Evolutionary conservation across 1,140 invertebrate species (phyloP), one percentile per base, ranked within the genome.

Genomic region (Ditylenchus dipsaci): DNA sequence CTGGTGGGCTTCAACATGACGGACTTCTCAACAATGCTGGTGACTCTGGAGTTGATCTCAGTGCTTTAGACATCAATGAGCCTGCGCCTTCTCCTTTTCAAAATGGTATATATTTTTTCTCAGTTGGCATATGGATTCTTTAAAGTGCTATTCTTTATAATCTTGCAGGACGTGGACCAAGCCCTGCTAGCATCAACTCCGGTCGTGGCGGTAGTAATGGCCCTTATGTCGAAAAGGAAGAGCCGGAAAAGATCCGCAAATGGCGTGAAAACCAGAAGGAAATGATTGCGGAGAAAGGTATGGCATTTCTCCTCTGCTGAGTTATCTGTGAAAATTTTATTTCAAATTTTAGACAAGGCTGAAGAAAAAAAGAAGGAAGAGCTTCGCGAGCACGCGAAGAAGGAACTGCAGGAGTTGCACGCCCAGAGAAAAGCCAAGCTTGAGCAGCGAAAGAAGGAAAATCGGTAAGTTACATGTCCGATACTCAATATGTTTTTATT

Each of bases 191-290:
- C 19, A 65, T 19, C 42, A 45, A 7, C 7, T 61, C 59, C n/a
- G 15, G n/a, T 61, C 59, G 38, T 61, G 38, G 29, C 8, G 27
- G 19, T 21, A 33, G 59, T n/a, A 45, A 33, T 21, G 59, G 59
- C 19, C 29, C 29, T 61, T 30, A 61, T 61, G 59, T 27, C 29
- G 59, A 61, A n/a, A 30, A 73, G 13, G 76, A 80, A 27, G 75
- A 76, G 29, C 77, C 78, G 0, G 75, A 76, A 42, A 76, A 81
- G 1, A 80, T 76, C 47, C 79, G 61, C 23, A 80, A 80, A 63
- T 76, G 75, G 75, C 65, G 75, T 30, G 71, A 77, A 45, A 21
- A 80, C 1, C 75, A 76, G 42, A 53, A 43, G n/a, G 29, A 73
- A 47, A 21, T 76, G 61, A 71, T 76, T 49, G 67, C 19, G 15